Base-by-base conservation (phyloP, 2,113 vertebrate genomes). In the Pithys albifrons region DNA sequence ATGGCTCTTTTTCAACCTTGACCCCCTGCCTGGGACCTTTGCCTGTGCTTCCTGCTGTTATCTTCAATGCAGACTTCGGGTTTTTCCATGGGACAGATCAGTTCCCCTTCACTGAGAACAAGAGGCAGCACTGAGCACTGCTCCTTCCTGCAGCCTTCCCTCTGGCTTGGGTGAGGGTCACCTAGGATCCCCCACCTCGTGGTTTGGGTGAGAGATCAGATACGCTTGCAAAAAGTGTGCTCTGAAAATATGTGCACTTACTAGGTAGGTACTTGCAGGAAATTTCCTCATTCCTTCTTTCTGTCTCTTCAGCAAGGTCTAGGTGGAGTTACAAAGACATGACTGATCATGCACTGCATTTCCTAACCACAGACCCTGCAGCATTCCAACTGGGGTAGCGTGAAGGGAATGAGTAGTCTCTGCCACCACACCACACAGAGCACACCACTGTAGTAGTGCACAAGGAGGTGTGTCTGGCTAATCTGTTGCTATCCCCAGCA, bases 361-460 rank as follows among this genome's bases (percentile, higher is more conserved):
- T 84, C 51, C 59, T 62, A 14, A 23, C 31, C 28, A 11, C 37
- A 66, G 19, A 33, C 19, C 49, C 64, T 31, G 31, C 28, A 37
- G 28, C 43, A 49, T 41, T 35, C 37, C 57, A 25, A 0, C 11
- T 1, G 4, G 20, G 51, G 4, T 0, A 6, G 65, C 0, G 0
- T 6, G 43, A 54, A 31, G 46, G 43, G 43, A 73, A 14, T 12
- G 66, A 57, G n/a, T 41, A 45, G 9, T 25, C 62, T 39, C 27
- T 19, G 37, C 35, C 22, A 8, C 22, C 14, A 8, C 41, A 5
- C 15, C 35, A 24, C 0, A 0, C 19, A 19, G 29, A 65, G 58
- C 28, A 6, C 31, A 15, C 18, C 2, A 0, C 41, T 19, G 20
- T 14, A 17, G 8, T 13, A 48, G 45, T 9, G n/a, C 13, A 6